Evolutionary conservation across 2,797 vertebrate genomes (phyloP).

Genomic region (Hyperoplus lanceolatus): DNA sequence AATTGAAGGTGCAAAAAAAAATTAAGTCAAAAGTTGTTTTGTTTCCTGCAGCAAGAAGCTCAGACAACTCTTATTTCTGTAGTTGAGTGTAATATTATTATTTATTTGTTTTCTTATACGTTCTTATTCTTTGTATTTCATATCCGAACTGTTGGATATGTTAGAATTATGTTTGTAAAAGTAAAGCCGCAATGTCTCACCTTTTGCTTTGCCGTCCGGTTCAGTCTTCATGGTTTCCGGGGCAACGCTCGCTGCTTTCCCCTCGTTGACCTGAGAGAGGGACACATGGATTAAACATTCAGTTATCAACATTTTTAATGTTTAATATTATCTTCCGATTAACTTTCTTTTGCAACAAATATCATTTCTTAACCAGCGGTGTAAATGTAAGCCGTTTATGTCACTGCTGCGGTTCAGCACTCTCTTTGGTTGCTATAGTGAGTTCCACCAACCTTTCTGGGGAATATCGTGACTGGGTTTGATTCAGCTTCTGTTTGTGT

Average conservation of each 20-base stretch:
- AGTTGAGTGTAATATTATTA: neutral
- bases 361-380: neutral
- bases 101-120: no score
- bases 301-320: neutral
- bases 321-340: neutral
- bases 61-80: no score
- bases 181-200: slow-evolving; percentile 77
- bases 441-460: neutral
- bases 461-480: neutral
- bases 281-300: slow-evolving; percentile 5
- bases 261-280: slow-evolving; percentile 79
- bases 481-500: neutral
- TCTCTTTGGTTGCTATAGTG: neutral
- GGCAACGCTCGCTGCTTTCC: slow-evolving; percentile 86
- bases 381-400: neutral
- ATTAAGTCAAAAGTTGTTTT: neutral
- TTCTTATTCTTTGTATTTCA: neutral
- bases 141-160: neutral
- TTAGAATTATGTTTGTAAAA: fast-evolving
- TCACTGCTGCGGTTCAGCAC: neutral
- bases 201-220: slow-evolving; percentile 91
- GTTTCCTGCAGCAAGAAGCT: neutral
- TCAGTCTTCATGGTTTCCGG: slow-evolving; percentile 93
- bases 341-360: neutral
- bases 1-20: neutral